These are phyloP conservation scores for Dicerorhinus sumatrensis DNA, from an alignment of 2,113 vertebrate genomes.

Conservation along the genomic window DNA sequence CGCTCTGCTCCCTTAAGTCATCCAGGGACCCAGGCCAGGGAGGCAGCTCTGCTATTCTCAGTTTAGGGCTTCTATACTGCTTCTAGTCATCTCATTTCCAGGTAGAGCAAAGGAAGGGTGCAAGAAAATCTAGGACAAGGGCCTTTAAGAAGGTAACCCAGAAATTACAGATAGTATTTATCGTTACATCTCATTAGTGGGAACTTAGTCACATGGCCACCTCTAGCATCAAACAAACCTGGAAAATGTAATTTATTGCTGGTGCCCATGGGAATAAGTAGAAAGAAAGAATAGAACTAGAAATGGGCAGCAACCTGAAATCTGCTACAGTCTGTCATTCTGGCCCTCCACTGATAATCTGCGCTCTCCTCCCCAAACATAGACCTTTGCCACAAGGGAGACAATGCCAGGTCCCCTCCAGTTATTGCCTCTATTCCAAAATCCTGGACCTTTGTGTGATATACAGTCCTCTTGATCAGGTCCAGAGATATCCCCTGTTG, in stretches of 20 bases:
- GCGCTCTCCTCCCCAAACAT: background rate
- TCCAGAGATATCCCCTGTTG: background rate
- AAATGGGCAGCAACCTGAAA: background rate
- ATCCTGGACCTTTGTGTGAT: background rate
- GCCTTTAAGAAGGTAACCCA: background rate
- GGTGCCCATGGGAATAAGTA: background rate
- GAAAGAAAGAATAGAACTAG: background rate
- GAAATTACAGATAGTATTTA: background rate
- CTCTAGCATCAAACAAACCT: background rate
- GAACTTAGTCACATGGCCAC: background rate
- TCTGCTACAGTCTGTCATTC: background rate
- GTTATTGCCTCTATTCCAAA: background rate
- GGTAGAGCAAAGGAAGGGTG: background rate
- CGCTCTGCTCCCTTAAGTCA: background rate
- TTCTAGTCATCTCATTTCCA: background rate
- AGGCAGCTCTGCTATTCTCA: background rate
- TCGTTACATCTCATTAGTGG: background rate
- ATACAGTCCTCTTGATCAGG: background rate
- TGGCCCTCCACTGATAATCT: background rate
- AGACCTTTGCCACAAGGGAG: background rate
- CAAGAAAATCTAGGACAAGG: background rate
- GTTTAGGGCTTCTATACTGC: background rate
- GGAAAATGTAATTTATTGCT: background rate
- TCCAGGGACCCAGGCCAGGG: background rate
- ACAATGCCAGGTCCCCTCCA: background rate